Evolutionary conservation across 2,113 vertebrate genomes (phyloP), one percentile per base, ranked within the genome.

Genomic region (Microcebus murinus): DNA sequence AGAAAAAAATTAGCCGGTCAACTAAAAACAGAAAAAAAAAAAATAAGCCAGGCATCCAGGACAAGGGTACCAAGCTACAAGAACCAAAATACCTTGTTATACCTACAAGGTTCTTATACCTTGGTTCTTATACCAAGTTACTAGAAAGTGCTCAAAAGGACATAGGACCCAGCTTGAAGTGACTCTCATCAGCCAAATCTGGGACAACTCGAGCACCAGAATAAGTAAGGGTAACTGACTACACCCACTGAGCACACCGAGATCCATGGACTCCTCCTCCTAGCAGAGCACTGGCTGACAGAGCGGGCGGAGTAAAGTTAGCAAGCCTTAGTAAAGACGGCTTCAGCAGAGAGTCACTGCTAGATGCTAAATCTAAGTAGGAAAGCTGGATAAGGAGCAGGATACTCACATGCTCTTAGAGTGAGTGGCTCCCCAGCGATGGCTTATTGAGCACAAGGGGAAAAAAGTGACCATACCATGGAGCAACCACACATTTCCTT

Each of bases 301-400:
- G 11, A 4, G 3, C 1, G 4, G 34, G 21, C 7, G 4, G 39
- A n/a, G 23, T 3, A 52, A 31, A 1, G 2, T 21, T 3, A 11
- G 61, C n/a, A 6, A n/a, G n/a, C 57, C 27, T 7, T 1, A 6
- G 59, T 3, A 12, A 70, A 71, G 85, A 31, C 29, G 8, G 13
- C 42, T 15, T 65, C 73, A 48, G n/a, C 17, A 42, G 57, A 81
- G 50, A 67, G 1, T 6, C 61, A 1, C 4, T 18, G 4, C 42
- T 5, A 3, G 68, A 57, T 13, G 31, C 59, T 21, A 2, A 1
- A 1, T 25, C 76, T 14, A 31, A 8, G 45, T 0, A 5, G 12
- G 0, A 45, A 63, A 5, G 45, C 8, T 1, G 1, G 13, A 20
- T 0, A 1, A 21, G 29, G 15, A 31, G 18, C 36, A 20, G 70